Evolutionary conservation across 2,113 vertebrate genomes (phyloP), one percentile per base, ranked within the genome.

Genomic region (Nerophis ophidion): DNA sequence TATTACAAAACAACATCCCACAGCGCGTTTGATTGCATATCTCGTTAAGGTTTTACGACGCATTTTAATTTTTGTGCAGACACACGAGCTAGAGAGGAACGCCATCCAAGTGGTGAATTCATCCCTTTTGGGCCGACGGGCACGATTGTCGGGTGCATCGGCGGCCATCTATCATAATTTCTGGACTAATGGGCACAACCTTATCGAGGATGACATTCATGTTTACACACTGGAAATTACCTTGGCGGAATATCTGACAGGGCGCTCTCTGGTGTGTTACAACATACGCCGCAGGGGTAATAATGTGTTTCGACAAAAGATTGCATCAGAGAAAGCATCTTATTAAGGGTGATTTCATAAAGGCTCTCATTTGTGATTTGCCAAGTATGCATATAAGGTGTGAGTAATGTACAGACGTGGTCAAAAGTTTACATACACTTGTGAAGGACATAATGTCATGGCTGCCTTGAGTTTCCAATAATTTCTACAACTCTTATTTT

Each of bases 211-310:
- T 63, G 48, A 77, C 70, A 66, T 72, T 57, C 69, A 67, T 86
- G 69, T 84, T 82, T 82, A 75, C 79, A 77, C 64, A 68, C 48
- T 73, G 75, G 68, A 75, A 77, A 80, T 81, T 45, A 75, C 72
- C 66, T 71, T 38, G 15, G 66, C 63, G 72, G 65, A 79, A 71
- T 76, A 68, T 72, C 53, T 70, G 72, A 81, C 65, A 47, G n/a
- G 53, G 52, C n/a, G 68, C 61, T 60, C 57, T 68, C 60, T 65
- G 47, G 56, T 57, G 65, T 45, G 57, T 75, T 65, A 49, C 55
- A 49, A 57, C 45, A 60, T 47, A 62, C 16, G 50, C 69, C 54
- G 68, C 67, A 57, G 53, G 63, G 71, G 65, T 70, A 72, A 66
- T 69, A 66, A 78, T 63, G 57, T 55, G 57, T 52, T 53, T 58